Conservation (phyloP, 2,113 vertebrate species). For the Dissostichus mawsoni region DNA sequence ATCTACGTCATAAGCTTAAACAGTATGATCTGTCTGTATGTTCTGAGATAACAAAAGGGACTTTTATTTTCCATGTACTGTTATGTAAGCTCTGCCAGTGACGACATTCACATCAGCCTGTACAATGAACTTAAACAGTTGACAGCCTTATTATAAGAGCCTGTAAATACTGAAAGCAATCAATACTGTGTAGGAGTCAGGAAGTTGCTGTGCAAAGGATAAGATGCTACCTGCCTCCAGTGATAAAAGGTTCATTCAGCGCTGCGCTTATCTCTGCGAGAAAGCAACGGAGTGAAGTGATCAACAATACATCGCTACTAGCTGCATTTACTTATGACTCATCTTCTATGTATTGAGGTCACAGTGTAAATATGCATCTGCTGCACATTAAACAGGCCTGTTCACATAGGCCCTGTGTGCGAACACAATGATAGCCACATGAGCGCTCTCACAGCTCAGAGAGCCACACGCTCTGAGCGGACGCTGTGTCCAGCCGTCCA, state of each 20-base stretch:
- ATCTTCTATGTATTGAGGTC: constrained; percentile 61
- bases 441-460: constrained; percentile 12
- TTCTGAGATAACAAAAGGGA: neutral
- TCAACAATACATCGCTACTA: neutral
- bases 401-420: neutral
- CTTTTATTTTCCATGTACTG: neutral
- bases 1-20: neutral
- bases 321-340: constrained; percentile 58
- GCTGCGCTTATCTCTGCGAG: constrained; percentile 33
- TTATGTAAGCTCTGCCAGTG: constrained; percentile 34
- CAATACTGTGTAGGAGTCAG: neutral
- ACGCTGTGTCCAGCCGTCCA: constrained; percentile 11
- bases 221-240: neutral
- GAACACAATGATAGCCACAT: constrained; percentile 15
- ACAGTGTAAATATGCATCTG: constrained; percentile 61
- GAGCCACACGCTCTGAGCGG: constrained; percentile 5
- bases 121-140: neutral
- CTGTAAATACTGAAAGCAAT: constrained; percentile 5
- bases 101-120: neutral
- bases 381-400: constrained; percentile 51
- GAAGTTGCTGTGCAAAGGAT: neutral
- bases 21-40: neutral
- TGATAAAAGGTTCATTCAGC: constrained; percentile 17
- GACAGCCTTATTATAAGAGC: neutral
- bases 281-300: constrained; percentile 5